Base-by-base conservation (phyloP, 2,888 invertebrate species). In the Galeopsomyia nigrocyanea region DNA sequence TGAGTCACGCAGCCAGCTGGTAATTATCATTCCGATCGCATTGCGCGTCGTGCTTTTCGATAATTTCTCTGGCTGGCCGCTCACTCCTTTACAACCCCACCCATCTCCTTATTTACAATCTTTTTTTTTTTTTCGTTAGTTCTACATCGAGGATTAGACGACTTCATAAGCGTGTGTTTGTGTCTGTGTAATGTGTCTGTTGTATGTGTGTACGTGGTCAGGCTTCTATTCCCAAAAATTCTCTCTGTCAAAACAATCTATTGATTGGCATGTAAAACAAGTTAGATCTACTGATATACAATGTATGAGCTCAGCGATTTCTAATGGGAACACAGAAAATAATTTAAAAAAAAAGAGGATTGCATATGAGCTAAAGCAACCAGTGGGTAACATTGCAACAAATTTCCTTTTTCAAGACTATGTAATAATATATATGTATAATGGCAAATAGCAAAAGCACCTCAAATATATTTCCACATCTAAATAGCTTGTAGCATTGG, bases 361-460 rank as follows among this genome's bases (percentile, higher is more conserved):
- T 39, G 1, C 7, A 39, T 26, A 71, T 64, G 70, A 61, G 64
- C 71, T 61, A 74, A 26, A 74, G 71, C 71, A 58, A 71, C 55
- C 68, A 74, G n/a, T 65, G 31, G 57, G 19, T 71, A 63, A 68
- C 65, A 71, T 68, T 51, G 26, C 55, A 66, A n/a, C n/a, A 57
- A 49, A 26, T 55, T 61, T 65, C 7, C 7, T 17, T 21, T 57
- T 64, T 62, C 39, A 55, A 56, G 19, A 65, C 16, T 47, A 60
- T n/a, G n/a, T n/a, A 63, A 57, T 2, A 61, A 21, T 68, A 39
- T 7, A 39, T 39, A 39, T 9, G 13, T 39, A 10, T 39, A n/a
- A 69, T 75, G 50, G 66, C 68, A 55, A 75, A 55, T 71, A 75
- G 75, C 68, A 71, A 66, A 76, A 76, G 71, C 73, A 66, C 39